A percentile compares a stretch with the other conserved stretches of the same genome.
Conservation (phyloP, 2,797 vertebrate species). For the Aplochiton taeniatus region DNA sequence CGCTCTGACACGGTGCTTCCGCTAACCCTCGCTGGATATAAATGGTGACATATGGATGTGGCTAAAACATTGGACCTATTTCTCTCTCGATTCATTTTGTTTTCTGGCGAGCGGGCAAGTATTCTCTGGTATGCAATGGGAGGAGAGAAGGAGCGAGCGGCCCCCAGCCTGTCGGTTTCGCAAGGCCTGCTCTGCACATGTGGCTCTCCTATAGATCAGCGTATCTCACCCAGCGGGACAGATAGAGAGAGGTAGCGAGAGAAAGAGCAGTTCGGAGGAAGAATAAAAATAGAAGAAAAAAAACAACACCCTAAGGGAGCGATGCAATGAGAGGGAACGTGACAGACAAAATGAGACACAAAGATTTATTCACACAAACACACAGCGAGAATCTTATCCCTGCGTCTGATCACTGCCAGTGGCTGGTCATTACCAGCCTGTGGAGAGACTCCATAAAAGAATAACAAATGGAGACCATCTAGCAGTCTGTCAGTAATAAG, state of each 20-base stretch:
- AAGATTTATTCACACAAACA: background rate
- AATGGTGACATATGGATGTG: slow-evolving; percentile 53
- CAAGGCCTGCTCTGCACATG: slow-evolving; percentile 62
- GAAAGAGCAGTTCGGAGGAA: background rate
- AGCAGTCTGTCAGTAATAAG: slow-evolving; percentile 44
- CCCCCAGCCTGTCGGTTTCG: slow-evolving; percentile 25
- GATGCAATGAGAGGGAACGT: background rate
- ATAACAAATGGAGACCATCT: slow-evolving; percentile 59
- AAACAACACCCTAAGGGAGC: background rate
- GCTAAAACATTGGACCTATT: slow-evolving; percentile 28
- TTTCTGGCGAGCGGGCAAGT: slow-evolving; percentile 48
- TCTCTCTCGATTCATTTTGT: slow-evolving; percentile 22
- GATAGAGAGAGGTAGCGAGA: slow-evolving; percentile 4
- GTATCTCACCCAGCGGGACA: slow-evolving; percentile 23
- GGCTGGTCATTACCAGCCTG: slow-evolving; percentile 44
- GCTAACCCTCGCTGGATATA: slow-evolving; percentile 50
- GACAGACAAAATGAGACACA: slow-evolving; percentile 3
- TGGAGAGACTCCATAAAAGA: slow-evolving; percentile 43
- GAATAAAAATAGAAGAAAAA: slow-evolving; percentile 19
- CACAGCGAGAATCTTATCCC: background rate
- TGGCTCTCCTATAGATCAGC: slow-evolving; percentile 55
- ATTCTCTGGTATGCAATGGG: slow-evolving; percentile 54
- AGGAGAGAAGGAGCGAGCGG: slow-evolving; percentile 6
- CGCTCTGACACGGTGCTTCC: slow-evolving; percentile 42
- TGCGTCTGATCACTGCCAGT: slow-evolving; percentile 48